Percentiles rank a stretch among this genome's conserved stretches.
Evolutionary conservation across 2,797 vertebrate species (phyloP).

Genomic region (Anguilla obscura): DNA sequence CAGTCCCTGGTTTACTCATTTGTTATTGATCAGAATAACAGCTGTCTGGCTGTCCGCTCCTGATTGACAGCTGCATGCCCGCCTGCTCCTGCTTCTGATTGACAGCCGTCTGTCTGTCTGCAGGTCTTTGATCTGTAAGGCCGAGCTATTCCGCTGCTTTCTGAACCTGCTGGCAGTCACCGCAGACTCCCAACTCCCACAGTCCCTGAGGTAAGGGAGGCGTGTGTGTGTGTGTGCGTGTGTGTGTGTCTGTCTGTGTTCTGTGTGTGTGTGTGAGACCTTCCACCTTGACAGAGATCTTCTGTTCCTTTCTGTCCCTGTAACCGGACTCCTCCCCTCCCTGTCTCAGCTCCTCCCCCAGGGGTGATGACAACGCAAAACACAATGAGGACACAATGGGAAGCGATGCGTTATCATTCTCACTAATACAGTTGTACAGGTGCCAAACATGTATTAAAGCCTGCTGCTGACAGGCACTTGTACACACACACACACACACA

Average conservation of each 20-base stretch:
- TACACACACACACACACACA: background rate
- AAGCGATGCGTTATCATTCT: background rate
- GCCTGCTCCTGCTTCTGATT: background rate
- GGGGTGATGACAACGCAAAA: background rate
- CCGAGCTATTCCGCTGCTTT: constrained; percentile 86
- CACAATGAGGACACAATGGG: background rate
- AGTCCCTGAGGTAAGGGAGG: constrained; percentile 81
- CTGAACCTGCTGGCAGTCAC: constrained; percentile 75
- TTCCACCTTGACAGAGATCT: constrained; percentile 52
- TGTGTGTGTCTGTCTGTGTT: background rate
- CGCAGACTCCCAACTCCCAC: constrained; percentile 71
- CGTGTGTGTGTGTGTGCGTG: constrained; percentile 9
- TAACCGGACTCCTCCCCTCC: constrained; percentile 53
- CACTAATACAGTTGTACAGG: background rate
- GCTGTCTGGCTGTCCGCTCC: too few relatives aligned
- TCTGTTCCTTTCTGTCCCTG: constrained; percentile 51
- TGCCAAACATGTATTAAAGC: background rate
- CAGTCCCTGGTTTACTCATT: too few relatives aligned
- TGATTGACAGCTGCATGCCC: background rate
- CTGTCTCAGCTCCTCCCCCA: background rate
- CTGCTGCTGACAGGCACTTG: background rate
- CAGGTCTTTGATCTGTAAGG: constrained; percentile 89
- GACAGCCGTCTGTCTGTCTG: constrained; percentile 25
- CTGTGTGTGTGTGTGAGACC: constrained; percentile 11
- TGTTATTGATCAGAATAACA: too few relatives aligned